A percentile compares a stretch with the other conserved stretches of the same genome.
Evolutionary conservation across 1,140 invertebrate species (phyloP).

Genomic region (Lucilia cuprina): DNA sequence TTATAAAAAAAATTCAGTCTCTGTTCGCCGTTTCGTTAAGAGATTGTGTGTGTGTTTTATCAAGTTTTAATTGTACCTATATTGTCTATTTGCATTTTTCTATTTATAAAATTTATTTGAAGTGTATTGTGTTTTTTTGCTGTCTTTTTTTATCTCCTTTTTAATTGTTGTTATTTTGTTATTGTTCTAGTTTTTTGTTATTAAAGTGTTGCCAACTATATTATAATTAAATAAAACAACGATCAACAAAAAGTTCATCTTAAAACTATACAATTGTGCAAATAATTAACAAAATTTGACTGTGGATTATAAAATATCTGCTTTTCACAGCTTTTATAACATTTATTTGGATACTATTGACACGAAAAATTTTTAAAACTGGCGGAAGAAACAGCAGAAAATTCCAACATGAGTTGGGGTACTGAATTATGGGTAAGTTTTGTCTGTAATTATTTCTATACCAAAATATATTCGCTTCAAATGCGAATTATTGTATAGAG

Average conservation of each 20-base stretch:
- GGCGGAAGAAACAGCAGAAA: constrained; percentile 48
- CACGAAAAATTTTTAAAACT: constrained; percentile 34
- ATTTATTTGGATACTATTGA: neutral
- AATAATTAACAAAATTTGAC: neutral
- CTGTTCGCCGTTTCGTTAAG: neutral
- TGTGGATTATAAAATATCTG: neutral
- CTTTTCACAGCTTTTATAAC: neutral
- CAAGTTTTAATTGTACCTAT: neutral
- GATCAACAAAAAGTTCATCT: neutral
- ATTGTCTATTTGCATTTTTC: neutral
- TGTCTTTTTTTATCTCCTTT: neutral
- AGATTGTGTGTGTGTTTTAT: no score
- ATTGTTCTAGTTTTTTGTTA: constrained; percentile 3
- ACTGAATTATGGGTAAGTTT: constrained; percentile 69
- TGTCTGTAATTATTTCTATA: no score
- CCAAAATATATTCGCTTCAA: no score
- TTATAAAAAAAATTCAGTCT: neutral
- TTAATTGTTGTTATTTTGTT: neutral
- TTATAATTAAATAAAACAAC: neutral
- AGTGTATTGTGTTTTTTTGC: no score
- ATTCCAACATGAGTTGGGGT: constrained; percentile 67
- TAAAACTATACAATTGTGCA: no score
- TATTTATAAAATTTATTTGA: no score
- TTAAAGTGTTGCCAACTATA: constrained; percentile 21
- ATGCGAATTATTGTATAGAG: no score